Evolutionary conservation across 2,797 vertebrate species (phyloP).

Genomic region (Pyrrhura leucotis): DNA sequence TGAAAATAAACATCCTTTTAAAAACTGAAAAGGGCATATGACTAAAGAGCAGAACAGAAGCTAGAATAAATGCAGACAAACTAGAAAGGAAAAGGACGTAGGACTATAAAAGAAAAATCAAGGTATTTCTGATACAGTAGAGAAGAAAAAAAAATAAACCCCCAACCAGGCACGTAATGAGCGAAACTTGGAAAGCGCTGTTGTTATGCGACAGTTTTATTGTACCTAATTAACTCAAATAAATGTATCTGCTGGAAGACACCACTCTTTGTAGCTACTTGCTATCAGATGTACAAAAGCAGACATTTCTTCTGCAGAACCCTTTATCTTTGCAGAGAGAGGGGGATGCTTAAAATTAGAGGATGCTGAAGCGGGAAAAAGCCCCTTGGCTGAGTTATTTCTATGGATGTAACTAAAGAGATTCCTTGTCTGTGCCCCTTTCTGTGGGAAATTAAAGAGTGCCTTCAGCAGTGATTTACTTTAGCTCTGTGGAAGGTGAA

Average conservation of each 20-base stretch:
- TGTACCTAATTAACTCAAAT: slow-evolving; percentile 57
- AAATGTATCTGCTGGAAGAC: slow-evolving; percentile 31
- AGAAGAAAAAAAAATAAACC: slow-evolving; percentile 30
- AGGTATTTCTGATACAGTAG: slow-evolving; percentile 2
- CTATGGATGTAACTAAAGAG: background rate
- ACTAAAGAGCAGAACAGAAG: background rate
- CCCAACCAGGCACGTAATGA: slow-evolving; percentile 31
- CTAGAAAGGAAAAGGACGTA: background rate
- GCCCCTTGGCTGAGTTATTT: slow-evolving; percentile 3
- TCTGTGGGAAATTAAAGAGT: slow-evolving; percentile 6
- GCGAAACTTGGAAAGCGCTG: slow-evolving; percentile 4
- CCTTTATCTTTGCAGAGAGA: background rate
- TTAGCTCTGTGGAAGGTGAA: background rate
- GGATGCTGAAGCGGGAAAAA: background rate
- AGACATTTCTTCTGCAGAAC: background rate
- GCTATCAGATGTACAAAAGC: slow-evolving; percentile 1
- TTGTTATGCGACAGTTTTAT: slow-evolving; percentile 56
- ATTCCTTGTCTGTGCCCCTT: background rate
- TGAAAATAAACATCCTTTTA: slow-evolving; percentile 42
- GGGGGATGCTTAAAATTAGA: background rate
- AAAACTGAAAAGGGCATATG: background rate
- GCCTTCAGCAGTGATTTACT: slow-evolving; percentile 18
- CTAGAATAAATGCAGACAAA: background rate
- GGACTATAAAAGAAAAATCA: background rate
- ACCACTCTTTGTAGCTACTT: background rate